Base-by-base conservation (phyloP, 2,113 vertebrate species). In the Engystomops pustulosus region DNA sequence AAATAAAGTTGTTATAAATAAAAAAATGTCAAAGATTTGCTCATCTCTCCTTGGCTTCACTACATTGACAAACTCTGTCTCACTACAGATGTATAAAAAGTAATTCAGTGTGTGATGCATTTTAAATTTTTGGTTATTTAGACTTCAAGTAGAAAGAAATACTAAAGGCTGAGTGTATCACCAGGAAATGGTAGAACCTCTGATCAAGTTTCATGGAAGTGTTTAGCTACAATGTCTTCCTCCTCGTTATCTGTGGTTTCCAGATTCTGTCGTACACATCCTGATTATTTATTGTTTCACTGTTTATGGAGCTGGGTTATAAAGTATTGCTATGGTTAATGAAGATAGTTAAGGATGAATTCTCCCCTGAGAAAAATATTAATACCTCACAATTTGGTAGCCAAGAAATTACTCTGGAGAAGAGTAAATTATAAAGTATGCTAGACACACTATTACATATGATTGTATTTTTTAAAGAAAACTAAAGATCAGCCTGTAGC, bases 271-370 rank as follows among this genome's bases (percentile, higher is more conserved):
- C 5, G n/a, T 38, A 49, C 49, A 74, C 53, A 77, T 77, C 67
- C 45, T 15, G 45, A 77, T 77, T 68, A 68, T 77, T 84, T 77
- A 75, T 76, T 76, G 25, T 34, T 30, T 69, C 23, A 23, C 45
- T 67, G 38, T 78, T 77, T 65, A 68, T 45, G n/a, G 79, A 79
- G 36, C 18, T 25, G 44, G 45, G 17, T 68, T 79, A 79, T 32
- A 55, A 53, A 70, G 32, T 55, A 79, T 45, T 85, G 30, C 44
- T 47, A 76, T 76, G 81, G 38, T 67, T 58, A 79, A 68, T 67
- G 67, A 67, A 79, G 75, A 85, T 79, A 70, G 83, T 68, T 68
- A 70, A 70, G 65, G 83, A 70, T 85, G 74, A 78, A 53, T 79
- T 79, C 72, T 69, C 44, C 36, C 25, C 67, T 85, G 34, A 32